A percentile compares a stretch with the other conserved stretches of the same genome.
phyloP scores from a whole-genome alignment of 2,888 invertebrate species.

The Agrenia bidenticulata region DNA sequence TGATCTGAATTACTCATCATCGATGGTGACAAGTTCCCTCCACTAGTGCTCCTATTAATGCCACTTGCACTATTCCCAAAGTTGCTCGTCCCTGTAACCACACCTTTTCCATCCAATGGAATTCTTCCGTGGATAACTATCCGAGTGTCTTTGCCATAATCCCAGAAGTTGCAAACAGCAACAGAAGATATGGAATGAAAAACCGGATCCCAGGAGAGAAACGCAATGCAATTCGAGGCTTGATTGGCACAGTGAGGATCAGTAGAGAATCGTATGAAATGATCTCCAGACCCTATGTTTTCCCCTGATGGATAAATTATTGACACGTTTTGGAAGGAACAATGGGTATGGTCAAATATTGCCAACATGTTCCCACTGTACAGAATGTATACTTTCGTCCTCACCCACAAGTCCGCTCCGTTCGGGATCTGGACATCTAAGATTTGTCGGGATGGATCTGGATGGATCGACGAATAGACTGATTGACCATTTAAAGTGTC shows the following conservation, averaged over 20 bases:
- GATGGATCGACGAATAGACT: conserved; percentile 41
- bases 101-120: conserved; percentile 23
- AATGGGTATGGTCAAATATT: conserved; percentile 43
- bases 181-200: conserved; percentile 19
- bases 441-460: conserved; percentile 40
- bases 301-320: conserved; percentile 21
- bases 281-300: not conserved
- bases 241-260: conserved; percentile 38
- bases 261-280: conserved; percentile 38
- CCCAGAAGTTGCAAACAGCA: conserved; percentile 34
- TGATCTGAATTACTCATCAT: conserved; percentile 10
- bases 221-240: conserved; percentile 34
- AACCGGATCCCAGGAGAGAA: conserved; percentile 29
- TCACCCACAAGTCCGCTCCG: conserved; percentile 45
- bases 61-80: conserved; percentile 15
- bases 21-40: conserved; percentile 26
- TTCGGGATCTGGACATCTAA: conserved; percentile 42
- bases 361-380: conserved; percentile 46
- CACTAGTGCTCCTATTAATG: conserved; percentile 21
- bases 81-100: conserved; percentile 15
- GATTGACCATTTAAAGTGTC: conserved; percentile 41
- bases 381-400: conserved; percentile 45
- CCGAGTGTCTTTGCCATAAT: conserved; percentile 22
- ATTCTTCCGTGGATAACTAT: conserved; percentile 13
- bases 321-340: conserved; percentile 45